Base-by-base conservation (phyloP, 2,113 vertebrate genomes). In the Pseudopipra pipra region DNA sequence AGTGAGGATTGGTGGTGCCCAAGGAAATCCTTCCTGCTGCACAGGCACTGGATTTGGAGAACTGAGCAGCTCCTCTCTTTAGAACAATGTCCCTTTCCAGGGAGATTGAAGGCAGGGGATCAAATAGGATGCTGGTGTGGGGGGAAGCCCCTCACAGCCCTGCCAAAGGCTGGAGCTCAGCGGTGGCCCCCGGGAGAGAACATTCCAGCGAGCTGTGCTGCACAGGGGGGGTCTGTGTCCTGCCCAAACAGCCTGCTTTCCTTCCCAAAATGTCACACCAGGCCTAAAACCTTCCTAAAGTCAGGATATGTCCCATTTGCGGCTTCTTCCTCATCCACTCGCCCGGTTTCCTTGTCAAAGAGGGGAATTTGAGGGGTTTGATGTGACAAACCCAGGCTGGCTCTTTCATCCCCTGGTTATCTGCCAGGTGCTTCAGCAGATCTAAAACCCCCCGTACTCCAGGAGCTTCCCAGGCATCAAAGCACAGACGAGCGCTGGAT, bases 331-430 rank as follows among this genome's bases (percentile, higher is more conserved):
- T 62, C 80, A 63, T 52, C 18, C 7, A 1, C 46, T 47, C 17
- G 2, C 31, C 27, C 72, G 23, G 47, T 35, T 80, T 62, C 62
- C 73, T 46, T 6, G 4, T 65, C n/a, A 12, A 41, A 70, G 49
- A n/a, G 39, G 41, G 52, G 20, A 86, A 83, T 41, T 3, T 8
- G 56, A 39, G 73, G 51, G 51, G 79, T 65, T 46, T 74, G 79
- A 41, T 82, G 70, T 14, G 55, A 35, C 37, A 85, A 72, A 68
- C 27, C 49, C 67, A 51, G 0, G 2, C 76, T 28, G 70, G 51
- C 58, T 89, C 43, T 89, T 83, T 87, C 59, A 80, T 95, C 93
- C 68, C 85, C 61, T 54, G 37, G 46, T 85, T 78, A 74, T 74
- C 89, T 77, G 66, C 37, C 83, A 52, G 56, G 35, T 74, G 33